Evolutionary conservation across 2,113 vertebrate genomes (phyloP), one percentile per base, ranked within the genome.

Genomic region (Oncorhynchus gorbuscha): DNA sequence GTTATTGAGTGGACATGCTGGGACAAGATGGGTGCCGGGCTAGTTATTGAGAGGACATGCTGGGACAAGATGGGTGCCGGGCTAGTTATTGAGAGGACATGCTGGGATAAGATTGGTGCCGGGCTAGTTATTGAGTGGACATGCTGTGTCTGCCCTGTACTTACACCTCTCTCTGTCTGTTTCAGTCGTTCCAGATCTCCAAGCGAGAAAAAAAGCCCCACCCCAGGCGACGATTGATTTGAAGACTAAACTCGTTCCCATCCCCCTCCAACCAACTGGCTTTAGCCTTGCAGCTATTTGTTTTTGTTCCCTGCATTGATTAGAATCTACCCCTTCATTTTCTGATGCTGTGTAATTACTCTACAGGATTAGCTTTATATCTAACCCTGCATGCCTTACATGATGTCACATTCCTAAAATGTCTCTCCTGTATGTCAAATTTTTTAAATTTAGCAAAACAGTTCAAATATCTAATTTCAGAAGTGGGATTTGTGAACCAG

Each of bases 161-260:
- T 88, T 83, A 93, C 85, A 35, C 65, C 1, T 28, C 8, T 78
- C 14, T 30, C 6, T 91, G 79, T 92, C 59, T 91, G 81, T 91
- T 87, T 89, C 85, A 94, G 93, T 90, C 93, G 91, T 84, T 94
- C 93, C 89, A 91, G 92, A 74, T 92, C 93, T 49, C 85, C 87
- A 85, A 94, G 83, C 84, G 91, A 84, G 69, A 80, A 89, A 87
- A 89, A 89, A 81, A 93, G 92, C 76, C 78, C 91, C 7, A 90
- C 89, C 1, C 90, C 92, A 24, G 89, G 85, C 24, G 89, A 86
- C 4, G 88, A 90, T 55, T 45, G 39, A 85, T 92, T 45, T 89
- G 92, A 32, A 71, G 80, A 86, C 72, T 73, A 88, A 74, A 2
- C 4, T 72, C 78, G 67, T 61, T 28, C 9, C 48, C 67, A 28